Base-by-base conservation (phyloP, 2,113 vertebrate species). In the Narcine bancroftii region DNA sequence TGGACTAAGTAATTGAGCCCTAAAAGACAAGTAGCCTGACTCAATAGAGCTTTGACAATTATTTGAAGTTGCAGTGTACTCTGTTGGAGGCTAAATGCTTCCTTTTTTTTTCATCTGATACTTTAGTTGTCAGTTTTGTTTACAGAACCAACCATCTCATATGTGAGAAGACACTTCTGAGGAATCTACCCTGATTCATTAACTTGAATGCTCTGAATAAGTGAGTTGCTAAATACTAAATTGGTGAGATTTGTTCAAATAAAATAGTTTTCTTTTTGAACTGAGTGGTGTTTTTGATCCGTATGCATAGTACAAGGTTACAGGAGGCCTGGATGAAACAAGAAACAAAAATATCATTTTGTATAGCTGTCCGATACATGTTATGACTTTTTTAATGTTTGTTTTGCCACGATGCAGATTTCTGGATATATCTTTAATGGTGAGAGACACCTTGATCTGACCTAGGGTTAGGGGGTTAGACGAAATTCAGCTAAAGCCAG, bases 61-160 rank as follows among this genome's bases (percentile, higher is more conserved):
- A 87, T 21, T 87, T 87, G 81, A 87, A 87, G 81, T 87, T n/a
- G 33, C 81, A 36, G 53, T 87, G 81, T 60, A 24, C 53, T 60
- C 81, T 87, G 81, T 85, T 85, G 53, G 81, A 87, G 53, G 81
- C 81, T 87, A 87, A 87, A 60, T 39, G 81, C 53, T n/a, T 87
- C 33, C 21, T 87, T 36, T 85, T 85, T 77, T 87, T 2, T 26
- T 17, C 13, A 60, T 87, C 81, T 60, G 33, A n/a, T 87, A 60
- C 33, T 87, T 87, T 87, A 60, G 53, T 17, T 7, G 33, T 87
- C 81, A 87, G n/a, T 60, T 53, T 5, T 36, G 53, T 87, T 87
- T 87, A 87, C 81, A 36, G 53, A 87, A 83, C 79, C 33, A 47
- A 87, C 60, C 53, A 87, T 36, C 33, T 87, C 81, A 60, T 60